Conservation (phyloP, 2,888 invertebrate genomes). For the Saturnia pavonia region DNA sequence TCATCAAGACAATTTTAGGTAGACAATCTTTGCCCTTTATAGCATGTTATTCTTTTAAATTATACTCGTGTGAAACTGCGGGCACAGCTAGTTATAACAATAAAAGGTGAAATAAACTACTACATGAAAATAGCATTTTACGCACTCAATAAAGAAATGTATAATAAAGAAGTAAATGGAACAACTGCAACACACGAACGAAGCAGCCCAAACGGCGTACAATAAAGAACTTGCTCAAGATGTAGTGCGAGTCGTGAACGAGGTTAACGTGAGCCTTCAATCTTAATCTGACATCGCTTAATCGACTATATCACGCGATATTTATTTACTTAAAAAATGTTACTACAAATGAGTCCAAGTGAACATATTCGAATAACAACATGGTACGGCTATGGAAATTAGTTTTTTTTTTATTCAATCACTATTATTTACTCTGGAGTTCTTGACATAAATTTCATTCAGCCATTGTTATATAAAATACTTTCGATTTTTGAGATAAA, state of each 20-base stretch:
- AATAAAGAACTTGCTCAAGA: constrained; percentile 11
- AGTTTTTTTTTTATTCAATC: not conserved
- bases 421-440: not conserved
- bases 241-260: constrained; percentile 23
- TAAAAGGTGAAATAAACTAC: not conserved
- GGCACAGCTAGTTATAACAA: no score
- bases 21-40: no score
- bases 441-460: not conserved
- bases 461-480: not conserved
- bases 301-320: constrained; percentile 33
- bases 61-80: no score
- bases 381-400: not conserved
- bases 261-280: constrained; percentile 30
- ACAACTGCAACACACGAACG: constrained; percentile 17
- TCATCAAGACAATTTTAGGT: no score
- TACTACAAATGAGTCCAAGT: not conserved
- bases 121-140: not conserved
- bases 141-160: constrained; percentile 11
- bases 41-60: no score
- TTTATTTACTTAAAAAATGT: constrained; percentile 21
- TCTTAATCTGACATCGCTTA: constrained; percentile 32
- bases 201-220: constrained; percentile 1
- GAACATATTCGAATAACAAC: not conserved
- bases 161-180: constrained; percentile 2
- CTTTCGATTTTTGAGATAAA: not conserved